A percentile compares a stretch with the other conserved stretches of the same genome.
phyloP scores from a whole-genome alignment of 2,797 vertebrate genomes.

The Pseudochromis fuscus region DNA sequence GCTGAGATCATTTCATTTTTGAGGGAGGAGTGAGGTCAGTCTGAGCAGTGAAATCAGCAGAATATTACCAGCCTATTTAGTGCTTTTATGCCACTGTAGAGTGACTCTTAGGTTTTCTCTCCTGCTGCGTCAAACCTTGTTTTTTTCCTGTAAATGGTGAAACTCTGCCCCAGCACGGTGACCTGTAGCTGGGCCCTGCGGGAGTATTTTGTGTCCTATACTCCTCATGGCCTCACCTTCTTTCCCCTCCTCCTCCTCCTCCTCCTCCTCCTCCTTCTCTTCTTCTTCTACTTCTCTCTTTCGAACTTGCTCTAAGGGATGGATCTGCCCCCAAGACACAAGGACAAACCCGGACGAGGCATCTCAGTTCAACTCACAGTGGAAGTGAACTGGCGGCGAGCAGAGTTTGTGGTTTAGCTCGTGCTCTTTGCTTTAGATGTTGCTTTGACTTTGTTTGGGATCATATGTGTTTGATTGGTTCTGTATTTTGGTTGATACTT shows the following conservation, averaged over 20 bases:
- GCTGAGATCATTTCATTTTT: conserved; percentile 44
- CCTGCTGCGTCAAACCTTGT: conserved; percentile 55
- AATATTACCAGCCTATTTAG: conserved; percentile 59
- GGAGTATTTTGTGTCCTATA: conserved; percentile 80
- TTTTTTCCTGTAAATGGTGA: conserved; percentile 80
- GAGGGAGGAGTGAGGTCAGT: conserved; percentile 44
- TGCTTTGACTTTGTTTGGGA: conserved; percentile 40
- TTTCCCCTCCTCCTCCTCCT: conserved; percentile 52
- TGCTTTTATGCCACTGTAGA: conserved; percentile 44
- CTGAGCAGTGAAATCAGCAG: conserved; percentile 63
- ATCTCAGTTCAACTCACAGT: conserved; percentile 37
- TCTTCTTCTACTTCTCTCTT: conserved; percentile 46
- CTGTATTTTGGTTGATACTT: conserved; percentile 4
- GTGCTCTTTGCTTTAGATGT: conserved; percentile 19
- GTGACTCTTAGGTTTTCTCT: conserved; percentile 43
- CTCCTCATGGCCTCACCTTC: conserved; percentile 64
- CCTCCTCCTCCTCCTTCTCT: conserved; percentile 29
- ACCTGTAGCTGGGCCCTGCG: conserved; percentile 75
- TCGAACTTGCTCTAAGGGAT: conserved; percentile 56
- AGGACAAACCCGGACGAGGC: conserved; percentile 59
- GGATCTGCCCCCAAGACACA: conserved; percentile 63
- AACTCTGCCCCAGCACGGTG: conserved; percentile 70
- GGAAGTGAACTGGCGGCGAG: conserved; percentile 29
- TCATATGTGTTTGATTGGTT: not conserved
- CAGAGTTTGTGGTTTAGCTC: conserved; percentile 7